Conservation (phyloP, 2,797 vertebrate genomes). For the Eidolon dupreanum region DNA sequence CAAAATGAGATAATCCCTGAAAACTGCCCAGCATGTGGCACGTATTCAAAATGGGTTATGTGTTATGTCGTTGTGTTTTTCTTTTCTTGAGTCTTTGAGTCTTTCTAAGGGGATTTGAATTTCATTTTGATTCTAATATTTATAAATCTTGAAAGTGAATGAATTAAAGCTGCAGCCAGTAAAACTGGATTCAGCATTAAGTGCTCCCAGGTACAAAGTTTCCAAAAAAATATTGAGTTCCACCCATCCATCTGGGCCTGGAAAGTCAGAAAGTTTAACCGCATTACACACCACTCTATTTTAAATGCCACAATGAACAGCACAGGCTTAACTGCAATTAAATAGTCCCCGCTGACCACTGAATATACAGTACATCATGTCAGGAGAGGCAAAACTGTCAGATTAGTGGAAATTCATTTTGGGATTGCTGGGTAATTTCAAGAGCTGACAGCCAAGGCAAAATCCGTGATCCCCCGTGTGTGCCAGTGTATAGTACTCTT, state of each 20-base stretch:
- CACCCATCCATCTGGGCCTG: constrained; percentile 77
- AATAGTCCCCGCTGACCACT: constrained; percentile 75
- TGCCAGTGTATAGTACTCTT: constrained; percentile 3
- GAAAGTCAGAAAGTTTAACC: constrained; percentile 59
- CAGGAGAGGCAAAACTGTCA: constrained; percentile 71
- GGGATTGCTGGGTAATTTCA: constrained; percentile 77
- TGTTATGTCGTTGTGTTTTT: not conserved
- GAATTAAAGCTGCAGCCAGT: constrained; percentile 55
- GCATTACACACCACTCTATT: constrained; percentile 61
- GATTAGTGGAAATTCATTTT: constrained; percentile 76
- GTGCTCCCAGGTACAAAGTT: constrained; percentile 70
- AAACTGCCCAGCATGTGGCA: not conserved
- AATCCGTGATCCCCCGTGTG: constrained; percentile 52
- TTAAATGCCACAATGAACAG: constrained; percentile 53
- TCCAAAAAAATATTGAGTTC: constrained; percentile 44
- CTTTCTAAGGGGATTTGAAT: not conserved
- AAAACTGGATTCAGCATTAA: constrained; percentile 67
- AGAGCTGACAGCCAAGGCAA: constrained; percentile 73
- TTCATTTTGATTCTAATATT: constrained; percentile 42
- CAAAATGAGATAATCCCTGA: not conserved
- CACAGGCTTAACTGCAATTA: constrained; percentile 76
- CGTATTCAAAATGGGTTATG: not conserved
- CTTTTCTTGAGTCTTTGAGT: not conserved
- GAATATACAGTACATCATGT: constrained; percentile 67
- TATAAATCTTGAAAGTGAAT: constrained; percentile 56